These are phyloP conservation scores for Eupithecia dodoneata DNA, from an alignment of 2,888 invertebrate species.

Conservation along the genomic window DNA sequence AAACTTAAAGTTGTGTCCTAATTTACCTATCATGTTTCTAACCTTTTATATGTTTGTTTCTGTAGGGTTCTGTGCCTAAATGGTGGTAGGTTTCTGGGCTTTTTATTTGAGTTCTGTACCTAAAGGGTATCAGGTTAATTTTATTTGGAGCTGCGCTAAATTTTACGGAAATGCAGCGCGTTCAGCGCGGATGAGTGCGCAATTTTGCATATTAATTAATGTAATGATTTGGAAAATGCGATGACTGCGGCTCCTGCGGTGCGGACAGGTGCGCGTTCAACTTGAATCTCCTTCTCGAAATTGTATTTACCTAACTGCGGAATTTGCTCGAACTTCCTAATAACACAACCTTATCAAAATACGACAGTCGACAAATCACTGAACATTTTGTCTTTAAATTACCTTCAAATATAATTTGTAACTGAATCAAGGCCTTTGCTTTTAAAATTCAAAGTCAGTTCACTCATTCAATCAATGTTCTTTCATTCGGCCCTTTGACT, in stretches of 20 bases:
- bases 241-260: too few relatives aligned
- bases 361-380: neutral
- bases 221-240: too few relatives aligned
- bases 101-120: neutral
- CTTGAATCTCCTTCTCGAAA: too few relatives aligned
- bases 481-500: slow-evolving; percentile 26
- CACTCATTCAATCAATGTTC: slow-evolving; percentile 27
- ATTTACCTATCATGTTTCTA: slow-evolving; percentile 7
- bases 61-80: neutral
- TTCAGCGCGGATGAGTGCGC: too few relatives aligned
- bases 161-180: too few relatives aligned
- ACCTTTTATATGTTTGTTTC: slow-evolving; percentile 1
- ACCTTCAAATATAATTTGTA: neutral
- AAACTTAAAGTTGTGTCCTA: slow-evolving; percentile 8
- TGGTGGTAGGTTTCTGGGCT: neutral
- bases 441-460: slow-evolving; percentile 12
- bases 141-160: too few relatives aligned
- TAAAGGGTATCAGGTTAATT: too few relatives aligned
- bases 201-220: too few relatives aligned
- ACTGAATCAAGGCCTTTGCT: neutral
- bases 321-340: neutral
- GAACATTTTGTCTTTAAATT: slow-evolving; percentile 4
- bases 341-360: neutral
- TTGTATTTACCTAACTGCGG: too few relatives aligned
- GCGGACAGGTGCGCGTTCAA: too few relatives aligned